phyloP scores from a whole-genome alignment of 2,113 vertebrate genomes.

The Antechinus stuartii region DNA sequence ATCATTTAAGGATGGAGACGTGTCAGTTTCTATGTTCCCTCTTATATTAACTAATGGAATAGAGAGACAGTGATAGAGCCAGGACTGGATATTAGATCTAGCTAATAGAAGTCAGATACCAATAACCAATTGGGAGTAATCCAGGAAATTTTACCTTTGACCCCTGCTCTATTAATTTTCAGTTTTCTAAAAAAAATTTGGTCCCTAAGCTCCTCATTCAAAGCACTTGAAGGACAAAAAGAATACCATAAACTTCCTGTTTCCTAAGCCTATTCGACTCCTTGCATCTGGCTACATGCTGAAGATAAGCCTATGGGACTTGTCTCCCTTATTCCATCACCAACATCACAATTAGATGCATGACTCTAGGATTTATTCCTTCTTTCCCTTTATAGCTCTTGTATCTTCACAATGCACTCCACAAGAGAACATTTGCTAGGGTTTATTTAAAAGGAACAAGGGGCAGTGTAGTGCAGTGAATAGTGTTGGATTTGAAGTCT shows the following conservation, averaged over 20 bases:
- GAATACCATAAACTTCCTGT: neutral
- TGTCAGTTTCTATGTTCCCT: constrained; percentile 24
- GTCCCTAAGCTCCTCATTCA: neutral
- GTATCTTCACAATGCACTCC: neutral
- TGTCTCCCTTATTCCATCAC: neutral
- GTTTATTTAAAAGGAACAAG: neutral
- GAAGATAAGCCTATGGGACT: neutral
- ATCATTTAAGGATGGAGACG: constrained; percentile 36
- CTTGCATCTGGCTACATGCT: neutral
- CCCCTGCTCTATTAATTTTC: neutral
- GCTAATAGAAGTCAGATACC: neutral
- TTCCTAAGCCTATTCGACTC: neutral
- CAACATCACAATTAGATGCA: neutral
- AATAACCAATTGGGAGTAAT: neutral
- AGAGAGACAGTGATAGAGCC: neutral
- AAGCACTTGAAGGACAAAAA: neutral
- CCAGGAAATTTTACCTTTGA: neutral
- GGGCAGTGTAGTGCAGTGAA: neutral
- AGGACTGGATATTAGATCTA: neutral
- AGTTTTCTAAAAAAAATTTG: neutral
- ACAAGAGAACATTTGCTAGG: neutral
- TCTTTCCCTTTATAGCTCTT: neutral
- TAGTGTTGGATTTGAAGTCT: neutral
- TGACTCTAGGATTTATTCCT: neutral
- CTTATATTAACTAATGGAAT: neutral